phyloP scores from a whole-genome alignment of 2,797 vertebrate genomes.

The Syngnathus acus region DNA sequence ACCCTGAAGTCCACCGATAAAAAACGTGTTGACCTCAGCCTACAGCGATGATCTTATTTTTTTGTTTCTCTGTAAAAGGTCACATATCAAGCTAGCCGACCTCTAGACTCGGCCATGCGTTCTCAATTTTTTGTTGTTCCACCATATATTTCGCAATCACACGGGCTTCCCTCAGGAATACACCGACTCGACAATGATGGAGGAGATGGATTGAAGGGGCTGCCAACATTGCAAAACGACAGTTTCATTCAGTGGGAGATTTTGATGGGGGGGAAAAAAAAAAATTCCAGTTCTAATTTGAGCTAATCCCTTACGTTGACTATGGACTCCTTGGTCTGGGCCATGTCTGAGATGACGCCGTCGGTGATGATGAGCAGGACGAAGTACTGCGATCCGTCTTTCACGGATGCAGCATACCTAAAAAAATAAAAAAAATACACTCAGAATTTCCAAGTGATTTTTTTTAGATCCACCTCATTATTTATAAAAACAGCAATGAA shows the following conservation, averaged over 20 bases:
- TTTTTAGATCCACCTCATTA: not conserved
- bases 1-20: conserved; percentile 19
- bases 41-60: conserved; percentile 34
- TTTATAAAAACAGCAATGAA: not conserved
- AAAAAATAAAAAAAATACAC: not conserved
- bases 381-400: conserved; percentile 97
- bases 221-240: not conserved
- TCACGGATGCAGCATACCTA: conserved; percentile 90
- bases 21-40: conserved; percentile 32
- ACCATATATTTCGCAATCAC: conserved; percentile 6
- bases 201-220: conserved; percentile 23
- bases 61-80: conserved; percentile 13
- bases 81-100: conserved; percentile 5
- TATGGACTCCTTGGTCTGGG: conserved; percentile 95
- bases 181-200: conserved; percentile 37
- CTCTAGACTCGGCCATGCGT: not conserved
- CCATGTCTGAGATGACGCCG: conserved; percentile 98
- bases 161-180: conserved; percentile 11
- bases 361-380: conserved; percentile 96
- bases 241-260: not conserved
- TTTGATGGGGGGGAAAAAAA: too few species aligned
- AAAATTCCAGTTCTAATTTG: not conserved
- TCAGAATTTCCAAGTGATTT: not conserved
- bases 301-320: conserved; percentile 78
- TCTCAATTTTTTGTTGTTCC: conserved; percentile 9